Percentiles rank a stretch among this genome's conserved stretches.
Conservation (phyloP, 53 echinoderm and acorn worm genomes). For the Astropecten irregularis region DNA sequence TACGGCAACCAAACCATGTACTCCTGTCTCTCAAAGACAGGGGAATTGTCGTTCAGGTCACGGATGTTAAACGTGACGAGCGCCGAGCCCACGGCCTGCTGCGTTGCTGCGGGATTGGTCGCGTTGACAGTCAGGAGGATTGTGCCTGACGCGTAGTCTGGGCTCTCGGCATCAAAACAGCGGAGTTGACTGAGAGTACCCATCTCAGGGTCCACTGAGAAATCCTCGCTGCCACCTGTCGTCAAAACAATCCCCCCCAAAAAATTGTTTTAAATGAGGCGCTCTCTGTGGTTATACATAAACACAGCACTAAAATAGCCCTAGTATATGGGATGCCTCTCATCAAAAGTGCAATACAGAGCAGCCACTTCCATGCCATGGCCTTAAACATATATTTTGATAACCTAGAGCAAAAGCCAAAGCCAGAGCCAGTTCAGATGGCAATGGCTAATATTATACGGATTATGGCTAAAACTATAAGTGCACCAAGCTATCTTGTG, state of each 20-base stretch:
- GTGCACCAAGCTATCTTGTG: too few species aligned
- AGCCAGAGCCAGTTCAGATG: too few species aligned
- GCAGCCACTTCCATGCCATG: too few species aligned
- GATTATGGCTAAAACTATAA: too few species aligned
- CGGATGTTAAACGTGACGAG: conserved; percentile 5
- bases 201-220: neutral
- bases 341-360: too few species aligned
- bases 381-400: too few species aligned
- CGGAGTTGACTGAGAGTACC: neutral
- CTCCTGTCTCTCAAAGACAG: conserved; percentile 3
- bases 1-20: neutral
- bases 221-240: conserved; percentile 26
- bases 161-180: conserved; percentile 23
- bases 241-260: too few species aligned
- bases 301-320: too few species aligned
- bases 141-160: neutral
- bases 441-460: too few species aligned
- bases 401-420: too few species aligned
- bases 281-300: too few species aligned
- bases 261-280: neutral
- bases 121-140: conserved; percentile 28
- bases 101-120: conserved; percentile 25
- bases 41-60: conserved; percentile 31
- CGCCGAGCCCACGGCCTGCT: neutral
- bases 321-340: too few species aligned